Percentiles rank a stretch among this genome's conserved stretches.
Conservation (phyloP, 2,113 vertebrate species). For the Salvelinus namaycush region DNA sequence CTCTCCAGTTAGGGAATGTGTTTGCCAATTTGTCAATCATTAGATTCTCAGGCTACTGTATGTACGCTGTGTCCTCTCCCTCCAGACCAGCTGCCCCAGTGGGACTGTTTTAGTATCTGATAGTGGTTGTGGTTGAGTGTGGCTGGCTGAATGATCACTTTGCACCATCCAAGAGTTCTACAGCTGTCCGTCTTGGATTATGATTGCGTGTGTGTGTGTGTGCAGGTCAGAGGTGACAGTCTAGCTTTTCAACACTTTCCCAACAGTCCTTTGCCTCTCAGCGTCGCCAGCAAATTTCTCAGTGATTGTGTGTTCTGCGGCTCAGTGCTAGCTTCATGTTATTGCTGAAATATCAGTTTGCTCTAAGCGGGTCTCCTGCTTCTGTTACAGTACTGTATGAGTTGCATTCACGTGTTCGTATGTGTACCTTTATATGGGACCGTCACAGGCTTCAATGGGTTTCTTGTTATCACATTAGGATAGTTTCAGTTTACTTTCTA, state of each 20-base stretch:
- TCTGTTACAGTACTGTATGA: conserved; percentile 31
- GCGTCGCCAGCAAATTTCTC: conserved; percentile 13
- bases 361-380: conserved; percentile 31
- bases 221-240: conserved; percentile 45
- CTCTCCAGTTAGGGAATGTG: too few relatives aligned
- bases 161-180: conserved; percentile 23
- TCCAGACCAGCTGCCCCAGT: conserved; percentile 54
- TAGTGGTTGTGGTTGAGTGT: conserved; percentile 35
- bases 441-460: conserved; percentile 8
- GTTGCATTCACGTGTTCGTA: not conserved
- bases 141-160: conserved; percentile 51
- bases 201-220: conserved; percentile 4
- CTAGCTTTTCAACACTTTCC: conserved; percentile 30
- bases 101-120: conserved; percentile 48
- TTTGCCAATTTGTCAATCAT: too few relatives aligned
- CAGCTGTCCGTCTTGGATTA: not conserved
- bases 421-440: conserved; percentile 18
- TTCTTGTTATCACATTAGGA: too few relatives aligned
- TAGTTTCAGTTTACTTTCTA: too few relatives aligned
- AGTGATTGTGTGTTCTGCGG: not conserved
- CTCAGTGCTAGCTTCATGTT: conserved; percentile 23
- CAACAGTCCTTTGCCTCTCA: not conserved
- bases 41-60: not conserved
- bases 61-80: conserved; percentile 15
- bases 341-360: conserved; percentile 32